phyloP scores from a whole-genome alignment of 2,888 invertebrate species.

The Apodemia mormo region DNA sequence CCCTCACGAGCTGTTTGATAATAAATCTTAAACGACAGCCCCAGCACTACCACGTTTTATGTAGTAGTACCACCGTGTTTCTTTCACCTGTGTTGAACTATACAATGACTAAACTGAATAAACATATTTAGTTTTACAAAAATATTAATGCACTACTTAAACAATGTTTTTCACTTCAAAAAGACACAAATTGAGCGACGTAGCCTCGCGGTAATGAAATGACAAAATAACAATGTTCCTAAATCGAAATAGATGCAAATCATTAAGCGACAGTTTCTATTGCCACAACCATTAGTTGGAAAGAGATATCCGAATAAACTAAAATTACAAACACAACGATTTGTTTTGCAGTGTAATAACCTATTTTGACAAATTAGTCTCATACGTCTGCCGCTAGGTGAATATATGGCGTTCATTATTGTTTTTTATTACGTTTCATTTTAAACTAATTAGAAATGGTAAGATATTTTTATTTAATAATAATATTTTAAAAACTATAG shows the following conservation, averaged over 20 bases:
- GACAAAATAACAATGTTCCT: slow-evolving; percentile 39
- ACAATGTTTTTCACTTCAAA: slow-evolving; percentile 47
- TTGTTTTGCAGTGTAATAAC: slow-evolving; percentile 56
- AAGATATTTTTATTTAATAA: neutral
- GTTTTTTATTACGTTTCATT: slow-evolving; percentile 51
- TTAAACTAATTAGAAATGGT: slow-evolving; percentile 21
- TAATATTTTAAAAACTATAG: neutral
- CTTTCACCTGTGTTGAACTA: slow-evolving; percentile 62
- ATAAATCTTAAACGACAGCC: slow-evolving; percentile 52
- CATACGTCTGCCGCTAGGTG: slow-evolving; percentile 68
- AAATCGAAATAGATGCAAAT: slow-evolving; percentile 49
- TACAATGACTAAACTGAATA: slow-evolving; percentile 47
- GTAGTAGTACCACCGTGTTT: slow-evolving; percentile 42
- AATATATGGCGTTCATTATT: slow-evolving; percentile 52
- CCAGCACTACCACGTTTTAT: slow-evolving; percentile 43
- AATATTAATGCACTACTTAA: slow-evolving; percentile 32
- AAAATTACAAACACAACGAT: slow-evolving; percentile 38
- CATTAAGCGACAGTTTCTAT: slow-evolving; percentile 37
- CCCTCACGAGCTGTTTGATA: slow-evolving; percentile 61
- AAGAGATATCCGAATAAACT: slow-evolving; percentile 50
- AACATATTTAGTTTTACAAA: slow-evolving; percentile 54
- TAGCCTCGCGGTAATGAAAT: slow-evolving; percentile 65
- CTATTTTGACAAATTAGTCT: slow-evolving; percentile 80
- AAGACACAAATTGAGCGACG: slow-evolving; percentile 65
- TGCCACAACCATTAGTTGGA: slow-evolving; percentile 38